Percentiles rank a stretch among this genome's conserved stretches.
Conservation (phyloP, 2,888 invertebrate species). For the Mythimna pallens region DNA sequence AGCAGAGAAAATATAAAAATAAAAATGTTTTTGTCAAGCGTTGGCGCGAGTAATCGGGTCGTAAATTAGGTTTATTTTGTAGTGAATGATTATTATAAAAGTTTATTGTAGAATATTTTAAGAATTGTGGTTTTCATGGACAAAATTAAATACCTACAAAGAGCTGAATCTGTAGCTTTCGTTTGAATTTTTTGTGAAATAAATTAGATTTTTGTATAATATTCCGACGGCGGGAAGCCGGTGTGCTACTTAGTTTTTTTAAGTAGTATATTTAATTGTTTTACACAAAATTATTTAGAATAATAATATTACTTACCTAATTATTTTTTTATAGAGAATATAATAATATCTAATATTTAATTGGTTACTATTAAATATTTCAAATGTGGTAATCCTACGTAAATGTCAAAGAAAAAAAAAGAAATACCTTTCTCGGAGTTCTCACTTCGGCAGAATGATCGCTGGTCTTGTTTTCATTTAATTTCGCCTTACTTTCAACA, state of each 20-base stretch:
- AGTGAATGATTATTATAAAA: conserved; percentile 21
- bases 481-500: conserved; percentile 70
- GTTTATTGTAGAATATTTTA: conserved; percentile 17
- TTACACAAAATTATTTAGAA: neutral
- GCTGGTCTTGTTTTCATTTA: conserved; percentile 70
- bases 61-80: conserved; percentile 51
- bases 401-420: neutral
- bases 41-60: conserved; percentile 45
- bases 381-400: neutral
- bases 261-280: neutral
- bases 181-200: neutral
- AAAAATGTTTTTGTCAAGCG: conserved; percentile 31
- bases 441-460: conserved; percentile 72
- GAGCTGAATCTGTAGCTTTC: neutral
- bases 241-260: neutral
- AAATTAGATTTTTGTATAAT: too few species aligned
- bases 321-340: too few species aligned
- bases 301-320: neutral
- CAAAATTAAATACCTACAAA: neutral
- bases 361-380: too few species aligned
- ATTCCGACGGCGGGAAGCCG: neutral
- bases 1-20: conserved; percentile 21
- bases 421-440: conserved; percentile 69
- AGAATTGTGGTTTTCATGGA: neutral
- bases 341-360: too few species aligned